Conservation (phyloP, 2,888 invertebrate species). For the Biston stratarius region DNA sequence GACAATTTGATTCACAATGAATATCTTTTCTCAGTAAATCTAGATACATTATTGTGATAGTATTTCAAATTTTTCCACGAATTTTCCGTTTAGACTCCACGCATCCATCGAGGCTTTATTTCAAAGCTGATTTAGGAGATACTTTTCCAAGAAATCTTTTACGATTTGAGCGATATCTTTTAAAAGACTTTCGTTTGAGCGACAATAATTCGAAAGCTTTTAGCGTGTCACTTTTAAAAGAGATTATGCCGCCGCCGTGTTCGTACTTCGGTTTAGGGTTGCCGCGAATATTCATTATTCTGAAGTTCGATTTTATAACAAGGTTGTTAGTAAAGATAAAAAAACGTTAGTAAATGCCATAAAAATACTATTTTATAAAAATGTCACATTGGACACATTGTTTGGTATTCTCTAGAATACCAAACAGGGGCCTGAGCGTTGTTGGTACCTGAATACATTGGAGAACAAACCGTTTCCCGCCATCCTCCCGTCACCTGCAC, state of each 20-base stretch:
- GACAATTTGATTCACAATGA: neutral
- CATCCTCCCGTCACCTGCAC: neutral
- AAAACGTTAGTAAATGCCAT: too few relatives aligned
- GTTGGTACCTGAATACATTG: neutral
- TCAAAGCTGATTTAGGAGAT: conserved; percentile 8
- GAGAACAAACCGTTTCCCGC: too few relatives aligned
- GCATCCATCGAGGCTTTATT: conserved; percentile 23
- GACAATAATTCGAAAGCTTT: conserved; percentile 35
- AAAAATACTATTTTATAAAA: too few relatives aligned
- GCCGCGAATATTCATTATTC: neutral
- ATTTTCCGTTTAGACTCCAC: conserved; percentile 6
- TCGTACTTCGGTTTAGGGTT: neutral
- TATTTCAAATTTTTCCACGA: neutral
- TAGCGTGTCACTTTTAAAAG: conserved; percentile 23
- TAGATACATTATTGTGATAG: conserved; percentile 1
- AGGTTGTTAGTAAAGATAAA: too few relatives aligned
- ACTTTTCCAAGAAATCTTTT: conserved; percentile 16
- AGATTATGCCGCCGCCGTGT: conserved; percentile 25
- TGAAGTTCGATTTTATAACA: neutral
- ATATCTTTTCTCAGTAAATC: neutral
- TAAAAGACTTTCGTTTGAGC: conserved; percentile 26
- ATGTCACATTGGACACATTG: too few relatives aligned
- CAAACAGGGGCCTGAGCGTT: neutral
- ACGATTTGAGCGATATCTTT: conserved; percentile 25
- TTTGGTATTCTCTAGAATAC: too few relatives aligned